These are phyloP conservation scores for Chloroclysta siterata DNA, from an alignment of 2,888 invertebrate genomes.

Conservation along the genomic window DNA sequence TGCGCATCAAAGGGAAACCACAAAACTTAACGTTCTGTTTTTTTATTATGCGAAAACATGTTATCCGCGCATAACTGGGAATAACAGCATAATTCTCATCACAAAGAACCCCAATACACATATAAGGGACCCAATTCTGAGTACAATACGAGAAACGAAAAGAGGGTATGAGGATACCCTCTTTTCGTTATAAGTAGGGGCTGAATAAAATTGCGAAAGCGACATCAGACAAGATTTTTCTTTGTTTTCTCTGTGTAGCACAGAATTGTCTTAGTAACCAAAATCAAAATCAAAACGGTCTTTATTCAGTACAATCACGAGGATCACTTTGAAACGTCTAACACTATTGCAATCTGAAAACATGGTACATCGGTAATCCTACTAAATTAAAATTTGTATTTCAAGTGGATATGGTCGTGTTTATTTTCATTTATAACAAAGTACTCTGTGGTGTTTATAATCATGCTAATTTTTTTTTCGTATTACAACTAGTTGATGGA, in stretches of 20 bases:
- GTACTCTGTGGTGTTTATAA: too few species aligned
- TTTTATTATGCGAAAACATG: slow-evolving; percentile 17
- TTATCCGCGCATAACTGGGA: slow-evolving; percentile 24
- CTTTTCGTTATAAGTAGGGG: slow-evolving; percentile 36
- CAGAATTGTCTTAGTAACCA: too few species aligned
- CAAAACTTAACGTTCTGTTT: not conserved
- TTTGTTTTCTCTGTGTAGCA: not conserved
- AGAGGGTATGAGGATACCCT: slow-evolving; percentile 16
- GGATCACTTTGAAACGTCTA: not conserved
- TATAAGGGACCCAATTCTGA: slow-evolving; percentile 37
- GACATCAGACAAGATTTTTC: slow-evolving; percentile 27
- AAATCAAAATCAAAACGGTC: too few species aligned
- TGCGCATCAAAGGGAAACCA: not conserved
- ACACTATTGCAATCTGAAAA: too few species aligned
- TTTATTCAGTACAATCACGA: too few species aligned
- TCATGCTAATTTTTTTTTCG: too few species aligned
- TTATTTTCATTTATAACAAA: too few species aligned
- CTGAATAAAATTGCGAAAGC: slow-evolving; percentile 43
- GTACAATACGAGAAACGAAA: slow-evolving; percentile 36
- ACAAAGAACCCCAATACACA: slow-evolving; percentile 40
- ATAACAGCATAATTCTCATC: slow-evolving; percentile 34
- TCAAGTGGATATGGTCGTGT: too few species aligned
- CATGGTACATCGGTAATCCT: not conserved
- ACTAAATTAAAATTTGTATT: not conserved
- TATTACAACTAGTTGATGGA: too few species aligned